phyloP scores from a whole-genome alignment of 64 coral and sea anemone genomes.

The Orbicella faveolata region DNA sequence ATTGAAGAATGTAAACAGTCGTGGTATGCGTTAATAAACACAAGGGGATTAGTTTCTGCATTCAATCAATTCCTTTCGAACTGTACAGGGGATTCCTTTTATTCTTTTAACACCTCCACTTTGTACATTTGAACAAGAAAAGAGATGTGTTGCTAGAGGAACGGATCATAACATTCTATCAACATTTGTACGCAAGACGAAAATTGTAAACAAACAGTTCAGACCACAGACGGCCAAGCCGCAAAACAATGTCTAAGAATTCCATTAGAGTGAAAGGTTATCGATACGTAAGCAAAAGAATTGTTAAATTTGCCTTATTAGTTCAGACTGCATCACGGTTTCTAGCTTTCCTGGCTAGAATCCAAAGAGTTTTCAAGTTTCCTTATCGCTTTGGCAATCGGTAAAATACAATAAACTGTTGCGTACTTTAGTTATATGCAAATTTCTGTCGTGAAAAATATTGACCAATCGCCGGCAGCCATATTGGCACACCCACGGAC shows the following conservation, averaged over 20 bases:
- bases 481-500: constrained; percentile 66
- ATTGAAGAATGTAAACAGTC: not conserved
- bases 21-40: not conserved
- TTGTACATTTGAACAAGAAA: not conserved
- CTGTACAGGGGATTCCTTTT: not conserved
- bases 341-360: no score
- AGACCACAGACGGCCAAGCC: not conserved
- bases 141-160: not conserved
- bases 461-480: constrained; percentile 57
- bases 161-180: not conserved
- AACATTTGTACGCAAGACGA: not conserved
- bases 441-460: not conserved
- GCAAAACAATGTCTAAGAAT: not conserved
- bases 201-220: constrained; percentile 2
- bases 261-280: not conserved
- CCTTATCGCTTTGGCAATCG: no score
- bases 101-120: not conserved
- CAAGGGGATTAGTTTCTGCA: not conserved
- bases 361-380: no score
- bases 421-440: constrained; percentile 10
- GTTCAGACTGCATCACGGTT: no score
- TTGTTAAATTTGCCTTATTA: no score
- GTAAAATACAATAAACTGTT: not conserved
- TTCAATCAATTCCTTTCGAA: not conserved
- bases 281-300: no score